Percentiles rank a stretch among this genome's conserved stretches.
Evolutionary conservation across 2,888 invertebrate genomes (phyloP).

Genomic region (Lasioglossum lativentre): DNA sequence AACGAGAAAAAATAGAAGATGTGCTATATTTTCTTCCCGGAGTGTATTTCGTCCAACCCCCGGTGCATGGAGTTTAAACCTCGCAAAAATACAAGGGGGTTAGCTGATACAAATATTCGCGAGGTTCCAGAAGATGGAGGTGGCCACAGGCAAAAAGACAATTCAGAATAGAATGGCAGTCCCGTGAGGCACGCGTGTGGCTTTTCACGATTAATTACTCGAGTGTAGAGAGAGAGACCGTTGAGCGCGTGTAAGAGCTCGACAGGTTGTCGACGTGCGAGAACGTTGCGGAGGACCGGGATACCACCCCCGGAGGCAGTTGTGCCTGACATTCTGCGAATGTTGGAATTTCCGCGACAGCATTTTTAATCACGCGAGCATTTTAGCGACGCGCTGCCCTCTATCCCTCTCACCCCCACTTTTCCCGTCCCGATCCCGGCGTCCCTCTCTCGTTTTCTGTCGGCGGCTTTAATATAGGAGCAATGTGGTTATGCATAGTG

Average conservation of each 20-base stretch:
- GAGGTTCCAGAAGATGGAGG: background rate
- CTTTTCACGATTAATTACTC: slow-evolving; percentile 66
- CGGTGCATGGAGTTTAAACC: background rate
- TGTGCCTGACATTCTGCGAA: slow-evolving; percentile 74
- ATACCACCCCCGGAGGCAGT: slow-evolving; percentile 43
- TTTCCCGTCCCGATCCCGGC: background rate
- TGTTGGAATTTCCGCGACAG: slow-evolving; percentile 81
- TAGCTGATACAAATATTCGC: background rate
- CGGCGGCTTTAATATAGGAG: slow-evolving; percentile 82
- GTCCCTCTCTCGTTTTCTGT: slow-evolving; percentile 1
- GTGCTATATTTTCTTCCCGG: too few species aligned
- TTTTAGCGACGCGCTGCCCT: slow-evolving; percentile 70
- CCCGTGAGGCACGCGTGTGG: slow-evolving; percentile 12
- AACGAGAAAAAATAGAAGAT: too few species aligned
- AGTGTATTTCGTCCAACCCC: background rate
- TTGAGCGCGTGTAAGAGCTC: slow-evolving; percentile 48
- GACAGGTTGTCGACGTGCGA: slow-evolving; percentile 74
- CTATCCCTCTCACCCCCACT: background rate
- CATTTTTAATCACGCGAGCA: slow-evolving; percentile 84
- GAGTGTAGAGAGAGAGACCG: slow-evolving; percentile 32
- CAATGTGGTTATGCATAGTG: slow-evolving; percentile 83
- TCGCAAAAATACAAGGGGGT: background rate
- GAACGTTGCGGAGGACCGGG: slow-evolving; percentile 56
- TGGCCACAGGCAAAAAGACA: background rate
- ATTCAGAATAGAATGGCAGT: slow-evolving; percentile 31